Evolutionary conservation across 2,797 vertebrate genomes (phyloP), one percentile per base, ranked within the genome.

Genomic region (Pyrocephalus nanus): DNA sequence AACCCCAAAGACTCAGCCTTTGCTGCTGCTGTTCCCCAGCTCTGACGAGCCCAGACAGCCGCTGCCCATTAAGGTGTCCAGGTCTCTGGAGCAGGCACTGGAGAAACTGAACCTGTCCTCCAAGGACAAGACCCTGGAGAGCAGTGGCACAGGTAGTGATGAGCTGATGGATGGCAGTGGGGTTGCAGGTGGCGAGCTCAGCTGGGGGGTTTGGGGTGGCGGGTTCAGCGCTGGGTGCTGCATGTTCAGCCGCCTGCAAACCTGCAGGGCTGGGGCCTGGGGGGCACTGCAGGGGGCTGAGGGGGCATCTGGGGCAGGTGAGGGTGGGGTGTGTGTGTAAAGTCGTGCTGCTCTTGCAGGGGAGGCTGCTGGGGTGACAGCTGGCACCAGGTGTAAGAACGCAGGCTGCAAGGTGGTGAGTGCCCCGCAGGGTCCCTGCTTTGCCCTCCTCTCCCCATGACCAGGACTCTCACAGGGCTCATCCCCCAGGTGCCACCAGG

Each of bases 401-500:
- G 11, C 98, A 45, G 98, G 98, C 92, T 99, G 99, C 96, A 99
- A 98, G 97, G 97, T 94, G 36, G 99, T 99, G 95, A 97, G 99
- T 98, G 48, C 55, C 34, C 4, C 1, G 21, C 36, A 58, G 27
- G 15, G 50, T 14, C 16, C 55, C 50, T 8, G 21, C 34, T 27
- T 8, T 7, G 48, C 38, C 21, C 9, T 62, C 66, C n/a, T 54
- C 0, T 2, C 69, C 2, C 1, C 29, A 3, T 12, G 43, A 16
- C 51, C 5, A 9, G 53, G 17, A 71, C n/a, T 53, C 58, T 9
- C 2, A 0, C 0, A 0, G 32, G 18, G 21, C 32, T 74, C 1
- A 0, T 57, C 27, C 51, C 29, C 14, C 20, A 43, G 38, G 18
- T 61, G n/a, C 30, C 55, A 45, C 38, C 16, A 22, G 25, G 19